Conservation (phyloP, 53 echinoderm and acorn worm species). For the Holothuria scabra region DNA sequence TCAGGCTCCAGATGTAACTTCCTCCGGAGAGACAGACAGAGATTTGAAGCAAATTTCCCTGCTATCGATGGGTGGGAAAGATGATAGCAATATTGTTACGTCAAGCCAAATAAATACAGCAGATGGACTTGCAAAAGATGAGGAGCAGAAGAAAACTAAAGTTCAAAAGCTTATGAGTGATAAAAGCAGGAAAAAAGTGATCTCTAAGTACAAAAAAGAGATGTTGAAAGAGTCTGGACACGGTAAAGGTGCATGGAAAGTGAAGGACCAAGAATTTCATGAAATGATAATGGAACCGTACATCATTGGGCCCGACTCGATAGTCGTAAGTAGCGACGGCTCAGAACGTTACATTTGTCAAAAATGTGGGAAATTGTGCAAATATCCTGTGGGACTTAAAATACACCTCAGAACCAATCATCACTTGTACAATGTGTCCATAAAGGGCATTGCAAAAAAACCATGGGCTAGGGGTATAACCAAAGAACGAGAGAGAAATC, state of each 20-base stretch:
- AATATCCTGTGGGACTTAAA: constrained; percentile 67
- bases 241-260: neutral
- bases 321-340: constrained; percentile 39
- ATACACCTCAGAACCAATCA: constrained; percentile 61
- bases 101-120: neutral
- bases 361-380: constrained; percentile 61
- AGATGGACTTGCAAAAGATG: no score
- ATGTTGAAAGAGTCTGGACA: neutral
- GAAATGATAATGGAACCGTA: constrained; percentile 39
- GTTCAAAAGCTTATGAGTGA: neutral
- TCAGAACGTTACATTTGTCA: constrained; percentile 53
- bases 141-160: neutral
- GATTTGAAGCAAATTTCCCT: no score
- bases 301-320: constrained; percentile 63
- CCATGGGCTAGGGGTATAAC: constrained; percentile 49
- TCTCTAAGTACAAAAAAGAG: neutral
- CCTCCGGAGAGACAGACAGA: constrained; percentile 43
- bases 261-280: constrained; percentile 9
- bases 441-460: constrained; percentile 36
- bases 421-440: constrained; percentile 23
- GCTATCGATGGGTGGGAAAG: neutral
- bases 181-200: constrained; percentile 18
- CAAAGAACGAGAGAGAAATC: constrained; percentile 15
- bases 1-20: constrained; percentile 68
- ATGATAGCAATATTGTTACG: neutral